Evolutionary conservation across 2,113 vertebrate species (phyloP).

Genomic region (Antigone vipio): DNA sequence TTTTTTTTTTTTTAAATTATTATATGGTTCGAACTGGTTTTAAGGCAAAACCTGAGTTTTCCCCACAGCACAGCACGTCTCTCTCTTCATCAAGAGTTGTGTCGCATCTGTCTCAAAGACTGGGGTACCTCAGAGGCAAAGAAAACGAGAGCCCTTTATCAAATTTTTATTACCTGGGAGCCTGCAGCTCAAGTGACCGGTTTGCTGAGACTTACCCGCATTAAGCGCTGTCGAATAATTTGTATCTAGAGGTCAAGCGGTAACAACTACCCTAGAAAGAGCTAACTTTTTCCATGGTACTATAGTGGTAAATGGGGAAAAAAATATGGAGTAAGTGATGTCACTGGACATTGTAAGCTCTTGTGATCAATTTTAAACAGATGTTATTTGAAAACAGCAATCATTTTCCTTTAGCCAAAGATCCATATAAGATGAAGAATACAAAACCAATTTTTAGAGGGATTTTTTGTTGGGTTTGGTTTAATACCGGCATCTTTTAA

Average conservation of each 20-base stretch:
- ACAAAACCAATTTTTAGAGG: neutral
- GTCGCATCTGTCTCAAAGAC: neutral
- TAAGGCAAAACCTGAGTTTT: neutral
- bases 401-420: neutral
- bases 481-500: neutral
- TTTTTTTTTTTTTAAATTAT: neutral
- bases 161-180: neutral
- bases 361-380: neutral
- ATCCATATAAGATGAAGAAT: neutral
- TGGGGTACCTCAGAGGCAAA: neutral
- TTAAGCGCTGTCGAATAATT: neutral
- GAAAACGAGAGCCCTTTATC: neutral
- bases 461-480: neutral
- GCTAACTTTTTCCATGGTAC: neutral
- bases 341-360: neutral
- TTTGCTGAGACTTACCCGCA: neutral
- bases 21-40: neutral
- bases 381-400: neutral
- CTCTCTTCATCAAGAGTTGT: neutral
- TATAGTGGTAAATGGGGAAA: neutral
- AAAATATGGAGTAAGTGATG: neutral
- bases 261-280: neutral
- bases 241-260: neutral
- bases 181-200: neutral
- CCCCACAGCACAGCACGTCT: neutral